A percentile compares a stretch with the other conserved stretches of the same genome.
Conservation (phyloP, 2,113 vertebrate genomes). For the Acanthochromis polyacanthus region DNA sequence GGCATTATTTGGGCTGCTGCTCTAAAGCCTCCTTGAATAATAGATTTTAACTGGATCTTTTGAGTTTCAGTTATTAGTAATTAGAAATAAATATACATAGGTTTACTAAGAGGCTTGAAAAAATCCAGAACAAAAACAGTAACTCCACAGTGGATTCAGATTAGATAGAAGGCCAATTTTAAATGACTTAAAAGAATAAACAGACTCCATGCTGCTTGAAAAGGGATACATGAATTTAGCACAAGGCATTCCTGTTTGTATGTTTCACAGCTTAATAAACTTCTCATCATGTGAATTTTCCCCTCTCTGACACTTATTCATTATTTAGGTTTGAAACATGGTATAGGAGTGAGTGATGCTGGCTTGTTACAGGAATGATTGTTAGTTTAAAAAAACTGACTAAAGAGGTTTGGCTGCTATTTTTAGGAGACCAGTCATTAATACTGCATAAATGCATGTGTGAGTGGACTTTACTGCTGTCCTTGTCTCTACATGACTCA, state of each 20-base stretch:
- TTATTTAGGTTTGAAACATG: not conserved
- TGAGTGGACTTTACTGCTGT: not conserved
- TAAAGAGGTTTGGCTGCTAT: not conserved
- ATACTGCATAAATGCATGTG: conserved; percentile 2
- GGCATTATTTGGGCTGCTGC: not conserved
- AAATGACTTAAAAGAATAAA: not conserved
- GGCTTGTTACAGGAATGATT: too few relatives aligned
- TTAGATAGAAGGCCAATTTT: not conserved
- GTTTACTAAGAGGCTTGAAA: not conserved
- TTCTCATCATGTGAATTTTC: too few relatives aligned
- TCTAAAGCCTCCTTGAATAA: conserved; percentile 9
- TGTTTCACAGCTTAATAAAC: too few relatives aligned
- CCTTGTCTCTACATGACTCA: conserved; percentile 5
- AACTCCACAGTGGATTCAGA: not conserved
- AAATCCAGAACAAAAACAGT: not conserved
- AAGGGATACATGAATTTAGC: too few relatives aligned
- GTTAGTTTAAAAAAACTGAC: too few relatives aligned
- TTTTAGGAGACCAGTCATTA: not conserved
- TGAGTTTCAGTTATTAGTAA: not conserved
- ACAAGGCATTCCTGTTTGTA: too few relatives aligned
- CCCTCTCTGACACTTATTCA: too few relatives aligned
- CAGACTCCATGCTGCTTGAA: not conserved
- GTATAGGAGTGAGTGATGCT: too few relatives aligned
- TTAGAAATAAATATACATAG: not conserved
- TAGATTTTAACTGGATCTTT: conserved; percentile 5